phyloP scores from a whole-genome alignment of 2,797 vertebrate species.

The Neostethus bicornis region DNA sequence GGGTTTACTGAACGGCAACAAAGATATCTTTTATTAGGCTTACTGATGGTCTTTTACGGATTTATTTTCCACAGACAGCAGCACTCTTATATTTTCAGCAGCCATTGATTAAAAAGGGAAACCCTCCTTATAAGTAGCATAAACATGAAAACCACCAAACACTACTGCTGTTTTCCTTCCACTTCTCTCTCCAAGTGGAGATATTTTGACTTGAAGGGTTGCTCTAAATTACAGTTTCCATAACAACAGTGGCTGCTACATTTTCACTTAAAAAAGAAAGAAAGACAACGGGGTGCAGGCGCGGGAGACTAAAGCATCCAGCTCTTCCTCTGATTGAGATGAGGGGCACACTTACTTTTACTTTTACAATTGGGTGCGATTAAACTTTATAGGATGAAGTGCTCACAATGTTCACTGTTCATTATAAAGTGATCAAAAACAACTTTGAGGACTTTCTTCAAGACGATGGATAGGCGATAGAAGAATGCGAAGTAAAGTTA shows the following conservation, averaged over 20 bases:
- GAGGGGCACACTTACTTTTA: neutral
- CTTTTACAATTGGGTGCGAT: neutral
- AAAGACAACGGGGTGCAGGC: neutral
- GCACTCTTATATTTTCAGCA: neutral
- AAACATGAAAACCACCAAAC: conserved; percentile 1
- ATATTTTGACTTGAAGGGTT: neutral
- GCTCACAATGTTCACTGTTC: neutral
- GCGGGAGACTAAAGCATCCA: neutral
- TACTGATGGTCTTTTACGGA: neutral
- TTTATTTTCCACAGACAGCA: conserved; percentile 1
- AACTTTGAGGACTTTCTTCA: conserved; percentile 3
- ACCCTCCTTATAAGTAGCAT: neutral
- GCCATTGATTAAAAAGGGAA: neutral
- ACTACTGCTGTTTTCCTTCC: neutral
- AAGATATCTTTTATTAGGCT: conserved; percentile 3
- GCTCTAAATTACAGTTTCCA: neutral
- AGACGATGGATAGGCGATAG: conserved; percentile 11
- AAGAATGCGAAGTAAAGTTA: neutral
- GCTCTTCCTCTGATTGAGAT: neutral
- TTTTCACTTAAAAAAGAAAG: neutral
- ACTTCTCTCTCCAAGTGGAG: neutral
- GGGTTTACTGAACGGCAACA: neutral
- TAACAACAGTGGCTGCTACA: neutral
- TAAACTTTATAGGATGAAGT: conserved; percentile 5
- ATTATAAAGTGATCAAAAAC: neutral